Conservation (phyloP, 2,113 vertebrate genomes). For the Cottus gobio region DNA sequence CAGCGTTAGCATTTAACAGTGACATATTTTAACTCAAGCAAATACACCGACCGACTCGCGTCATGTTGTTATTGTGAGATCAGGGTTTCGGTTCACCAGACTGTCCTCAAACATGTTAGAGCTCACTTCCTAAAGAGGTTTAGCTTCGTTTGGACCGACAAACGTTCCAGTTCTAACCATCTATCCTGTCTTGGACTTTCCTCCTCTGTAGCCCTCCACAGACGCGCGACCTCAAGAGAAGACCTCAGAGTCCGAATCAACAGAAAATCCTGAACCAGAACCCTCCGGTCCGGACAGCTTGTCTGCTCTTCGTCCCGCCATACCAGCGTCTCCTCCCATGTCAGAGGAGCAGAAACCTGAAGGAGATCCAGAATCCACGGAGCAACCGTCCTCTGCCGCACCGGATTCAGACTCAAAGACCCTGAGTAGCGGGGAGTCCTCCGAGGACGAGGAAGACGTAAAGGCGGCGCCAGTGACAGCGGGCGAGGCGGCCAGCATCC, state of each 20-base stretch:
- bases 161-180: neutral
- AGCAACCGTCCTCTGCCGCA: neutral
- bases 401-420: slow-evolving; percentile 80
- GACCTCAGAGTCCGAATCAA: neutral
- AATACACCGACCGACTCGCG: too few species aligned
- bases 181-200: neutral
- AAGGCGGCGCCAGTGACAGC: slow-evolving; percentile 49
- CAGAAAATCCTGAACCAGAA: slow-evolving; percentile 24
- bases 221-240: slow-evolving; percentile 25
- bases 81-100: too few species aligned
- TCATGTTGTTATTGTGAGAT: too few species aligned
- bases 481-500: slow-evolving; percentile 80
- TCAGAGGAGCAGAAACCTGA: slow-evolving; percentile 17
- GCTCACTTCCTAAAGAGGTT: too few species aligned
- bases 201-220: slow-evolving; percentile 9
- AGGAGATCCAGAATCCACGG: neutral
- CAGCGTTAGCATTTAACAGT: too few species aligned
- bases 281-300: neutral
- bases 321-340: slow-evolving; percentile 32
- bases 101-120: neutral
- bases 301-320: neutral
- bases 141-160: neutral
- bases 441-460: slow-evolving; percentile 67
- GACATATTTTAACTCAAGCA: too few species aligned
- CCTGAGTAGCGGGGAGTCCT: slow-evolving; percentile 88